Evolutionary conservation across 2,797 vertebrate species (phyloP).

Genomic region (Fundulus diaphanus): DNA sequence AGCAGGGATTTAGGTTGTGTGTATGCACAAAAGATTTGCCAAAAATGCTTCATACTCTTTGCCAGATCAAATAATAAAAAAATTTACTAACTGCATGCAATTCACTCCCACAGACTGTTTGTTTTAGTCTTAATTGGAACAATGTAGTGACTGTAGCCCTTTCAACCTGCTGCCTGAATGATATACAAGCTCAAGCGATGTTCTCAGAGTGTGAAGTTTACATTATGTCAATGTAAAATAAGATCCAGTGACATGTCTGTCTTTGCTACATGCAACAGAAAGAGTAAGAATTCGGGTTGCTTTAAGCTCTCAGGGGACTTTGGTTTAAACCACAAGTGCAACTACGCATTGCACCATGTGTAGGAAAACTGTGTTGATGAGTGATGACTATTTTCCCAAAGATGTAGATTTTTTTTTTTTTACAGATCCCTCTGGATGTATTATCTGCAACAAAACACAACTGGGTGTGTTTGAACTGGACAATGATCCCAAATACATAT

Average conservation of each 20-base stretch:
- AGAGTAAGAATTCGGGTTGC: neutral
- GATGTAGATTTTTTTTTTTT: too few relatives aligned
- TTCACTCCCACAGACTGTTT: slow-evolving; percentile 1
- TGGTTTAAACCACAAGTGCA: too few relatives aligned
- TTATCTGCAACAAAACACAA: too few relatives aligned
- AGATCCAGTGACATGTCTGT: neutral
- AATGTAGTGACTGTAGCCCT: slow-evolving; percentile 2
- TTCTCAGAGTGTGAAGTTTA: neutral
- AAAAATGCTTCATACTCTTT: neutral
- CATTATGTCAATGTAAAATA: neutral
- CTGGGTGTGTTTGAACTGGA: too few relatives aligned
- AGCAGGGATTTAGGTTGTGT: slow-evolving; percentile 6
- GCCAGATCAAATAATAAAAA: slow-evolving; percentile 1
- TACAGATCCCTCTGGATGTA: too few relatives aligned
- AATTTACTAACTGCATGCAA: neutral
- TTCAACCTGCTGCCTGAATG: slow-evolving; percentile 13
- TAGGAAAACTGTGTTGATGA: too few relatives aligned
- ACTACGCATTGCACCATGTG: too few relatives aligned
- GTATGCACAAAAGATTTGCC: slow-evolving; percentile 4
- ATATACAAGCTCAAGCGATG: slow-evolving; percentile 13
- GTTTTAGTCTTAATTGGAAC: slow-evolving; percentile 9
- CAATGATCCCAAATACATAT: neutral
- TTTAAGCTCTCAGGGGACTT: neutral
- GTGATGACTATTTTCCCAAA: too few relatives aligned
- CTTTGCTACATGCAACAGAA: neutral